Conservation (phyloP, 2,113 vertebrate species). For the Peromyscus maniculatus region DNA sequence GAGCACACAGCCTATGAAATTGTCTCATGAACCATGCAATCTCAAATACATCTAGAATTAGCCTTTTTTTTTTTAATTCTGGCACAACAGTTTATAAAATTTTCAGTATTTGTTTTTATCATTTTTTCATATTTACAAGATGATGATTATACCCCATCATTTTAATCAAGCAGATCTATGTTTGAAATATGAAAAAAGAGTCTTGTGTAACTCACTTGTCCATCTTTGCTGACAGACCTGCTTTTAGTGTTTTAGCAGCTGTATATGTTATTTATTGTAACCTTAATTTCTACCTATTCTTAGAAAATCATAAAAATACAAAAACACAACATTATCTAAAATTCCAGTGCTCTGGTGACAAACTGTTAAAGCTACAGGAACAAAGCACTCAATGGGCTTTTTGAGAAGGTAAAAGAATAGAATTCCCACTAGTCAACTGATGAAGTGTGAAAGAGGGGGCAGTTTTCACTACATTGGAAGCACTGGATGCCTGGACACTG, state of each 20-base stretch:
- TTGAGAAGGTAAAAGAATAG: not conserved
- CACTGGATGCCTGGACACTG: not conserved
- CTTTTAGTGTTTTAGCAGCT: not conserved
- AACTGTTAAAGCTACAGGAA: not conserved
- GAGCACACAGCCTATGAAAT: not conserved
- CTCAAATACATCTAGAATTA: not conserved
- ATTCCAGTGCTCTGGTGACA: not conserved
- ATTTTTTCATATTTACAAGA: not conserved
- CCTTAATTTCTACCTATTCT: not conserved
- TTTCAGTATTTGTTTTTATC: not conserved
- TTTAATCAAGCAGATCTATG: conserved; percentile 2
- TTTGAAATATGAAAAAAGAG: not conserved
- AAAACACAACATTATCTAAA: not conserved
- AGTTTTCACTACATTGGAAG: not conserved
- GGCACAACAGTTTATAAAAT: not conserved
- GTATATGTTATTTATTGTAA: not conserved
- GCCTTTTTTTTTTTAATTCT: not conserved
- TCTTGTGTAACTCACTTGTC: not conserved
- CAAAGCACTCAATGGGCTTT: not conserved
- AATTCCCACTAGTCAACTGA: not conserved
- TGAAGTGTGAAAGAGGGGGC: not conserved
- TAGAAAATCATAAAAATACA: not conserved
- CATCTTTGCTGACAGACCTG: not conserved
- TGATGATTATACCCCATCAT: not conserved
- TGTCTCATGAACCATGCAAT: fast-evolving